Evolutionary conservation across 2,888 invertebrate species (phyloP).

Genomic region (Pyrrhia umbra): DNA sequence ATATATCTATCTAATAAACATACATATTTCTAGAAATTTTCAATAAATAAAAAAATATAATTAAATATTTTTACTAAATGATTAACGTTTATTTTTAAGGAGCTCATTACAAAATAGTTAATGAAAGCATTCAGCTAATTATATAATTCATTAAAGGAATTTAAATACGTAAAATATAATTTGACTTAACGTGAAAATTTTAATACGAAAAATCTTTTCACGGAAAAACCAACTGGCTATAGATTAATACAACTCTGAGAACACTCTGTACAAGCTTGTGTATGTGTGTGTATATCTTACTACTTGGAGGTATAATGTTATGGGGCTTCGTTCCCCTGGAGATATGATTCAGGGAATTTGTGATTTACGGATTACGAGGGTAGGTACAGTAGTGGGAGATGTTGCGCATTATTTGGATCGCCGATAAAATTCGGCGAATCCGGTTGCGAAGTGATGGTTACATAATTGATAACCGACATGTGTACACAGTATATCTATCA

Average conservation of each 20-base stretch:
- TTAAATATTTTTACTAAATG: too few species aligned
- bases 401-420: conserved; percentile 39
- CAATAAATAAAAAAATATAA: too few species aligned
- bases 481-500: neutral
- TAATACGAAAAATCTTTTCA: too few species aligned
- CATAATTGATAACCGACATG: conserved; percentile 18
- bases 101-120: too few species aligned
- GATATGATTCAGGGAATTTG: conserved; percentile 57
- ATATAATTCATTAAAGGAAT: too few species aligned
- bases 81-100: too few species aligned
- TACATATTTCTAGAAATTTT: too few species aligned
- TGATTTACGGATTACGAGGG: conserved; percentile 51
- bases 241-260: neutral
- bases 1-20: too few species aligned
- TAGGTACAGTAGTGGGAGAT: conserved; percentile 11
- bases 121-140: too few species aligned
- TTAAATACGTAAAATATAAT: too few species aligned
- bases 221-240: neutral
- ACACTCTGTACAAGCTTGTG: conserved; percentile 20
- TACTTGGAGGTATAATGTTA: conserved; percentile 38
- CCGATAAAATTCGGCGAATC: conserved; percentile 23
- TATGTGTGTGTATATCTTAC: conserved; percentile 25
- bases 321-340: conserved; percentile 44
- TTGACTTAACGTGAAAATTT: too few species aligned
- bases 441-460: neutral